Percentiles rank a stretch among this genome's conserved stretches.
phyloP scores from a whole-genome alignment of 2,888 invertebrate genomes.

The Isotomurus palustris region DNA sequence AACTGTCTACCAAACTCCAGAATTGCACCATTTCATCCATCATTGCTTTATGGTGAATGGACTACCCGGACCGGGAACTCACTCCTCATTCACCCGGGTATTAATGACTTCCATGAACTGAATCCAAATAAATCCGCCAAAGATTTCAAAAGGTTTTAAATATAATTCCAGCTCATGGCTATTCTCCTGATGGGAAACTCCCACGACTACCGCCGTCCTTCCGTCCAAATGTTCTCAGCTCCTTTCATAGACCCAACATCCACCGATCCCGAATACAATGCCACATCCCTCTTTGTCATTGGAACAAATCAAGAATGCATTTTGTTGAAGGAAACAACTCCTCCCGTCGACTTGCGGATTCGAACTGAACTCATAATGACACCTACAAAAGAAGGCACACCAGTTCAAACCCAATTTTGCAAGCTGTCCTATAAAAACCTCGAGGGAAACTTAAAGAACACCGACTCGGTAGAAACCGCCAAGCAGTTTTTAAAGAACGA shows the following conservation, averaged over 20 bases:
- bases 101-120: background rate
- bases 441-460: too few species aligned
- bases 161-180: slow-evolving; percentile 13
- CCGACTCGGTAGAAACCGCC: too few species aligned
- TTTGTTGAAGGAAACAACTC: background rate
- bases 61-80: background rate
- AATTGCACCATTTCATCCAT: slow-evolving; percentile 22
- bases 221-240: background rate
- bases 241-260: background rate
- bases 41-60: slow-evolving; percentile 24
- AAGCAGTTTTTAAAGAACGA: background rate
- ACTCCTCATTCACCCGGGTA: background rate
- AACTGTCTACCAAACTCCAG: slow-evolving; percentile 17
- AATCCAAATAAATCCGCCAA: background rate
- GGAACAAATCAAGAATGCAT: slow-evolving; percentile 4
- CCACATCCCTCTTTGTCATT: slow-evolving; percentile 1
- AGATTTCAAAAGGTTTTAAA: background rate
- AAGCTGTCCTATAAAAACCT: background rate
- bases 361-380: background rate
- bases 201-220: slow-evolving; percentile 19
- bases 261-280: background rate
- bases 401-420: background rate
- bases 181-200: slow-evolving; percentile 25
- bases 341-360: background rate
- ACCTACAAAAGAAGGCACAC: background rate